Conservation (phyloP, 2,797 vertebrate species). For the Emydoidea blandingii region DNA sequence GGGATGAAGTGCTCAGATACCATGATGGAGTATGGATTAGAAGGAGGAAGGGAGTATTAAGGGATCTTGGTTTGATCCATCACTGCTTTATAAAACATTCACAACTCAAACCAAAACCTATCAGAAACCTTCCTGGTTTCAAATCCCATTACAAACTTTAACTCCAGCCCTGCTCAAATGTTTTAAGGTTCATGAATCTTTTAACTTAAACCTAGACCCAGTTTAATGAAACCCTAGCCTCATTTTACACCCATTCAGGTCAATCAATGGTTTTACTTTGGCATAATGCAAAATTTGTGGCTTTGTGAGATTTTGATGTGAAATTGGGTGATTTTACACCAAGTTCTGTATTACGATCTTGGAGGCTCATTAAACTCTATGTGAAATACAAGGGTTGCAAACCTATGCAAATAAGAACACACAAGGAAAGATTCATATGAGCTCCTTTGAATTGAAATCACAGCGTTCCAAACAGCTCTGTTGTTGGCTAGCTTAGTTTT, state of each 20-base stretch:
- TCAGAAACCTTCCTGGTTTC: neutral
- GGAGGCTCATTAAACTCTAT: neutral
- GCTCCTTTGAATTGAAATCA: neutral
- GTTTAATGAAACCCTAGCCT: neutral
- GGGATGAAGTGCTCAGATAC: neutral
- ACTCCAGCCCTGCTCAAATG: neutral
- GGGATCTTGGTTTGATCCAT: neutral
- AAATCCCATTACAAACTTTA: neutral
- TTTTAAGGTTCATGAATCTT: neutral
- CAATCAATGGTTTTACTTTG: neutral
- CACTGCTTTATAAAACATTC: neutral
- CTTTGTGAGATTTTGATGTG: neutral
- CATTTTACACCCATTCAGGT: neutral
- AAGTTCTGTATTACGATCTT: neutral
- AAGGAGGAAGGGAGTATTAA: neutral
- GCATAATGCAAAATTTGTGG: neutral
- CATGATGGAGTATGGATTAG: neutral
- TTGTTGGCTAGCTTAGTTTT: too few species aligned
- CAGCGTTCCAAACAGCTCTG: neutral
- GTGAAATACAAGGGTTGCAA: neutral
- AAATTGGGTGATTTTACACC: neutral
- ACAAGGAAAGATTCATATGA: neutral
- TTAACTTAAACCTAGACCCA: neutral
- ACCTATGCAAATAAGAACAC: neutral
- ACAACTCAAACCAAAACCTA: neutral